phyloP scores from a whole-genome alignment of 2,888 invertebrate species.

The Chouioia cunea region DNA sequence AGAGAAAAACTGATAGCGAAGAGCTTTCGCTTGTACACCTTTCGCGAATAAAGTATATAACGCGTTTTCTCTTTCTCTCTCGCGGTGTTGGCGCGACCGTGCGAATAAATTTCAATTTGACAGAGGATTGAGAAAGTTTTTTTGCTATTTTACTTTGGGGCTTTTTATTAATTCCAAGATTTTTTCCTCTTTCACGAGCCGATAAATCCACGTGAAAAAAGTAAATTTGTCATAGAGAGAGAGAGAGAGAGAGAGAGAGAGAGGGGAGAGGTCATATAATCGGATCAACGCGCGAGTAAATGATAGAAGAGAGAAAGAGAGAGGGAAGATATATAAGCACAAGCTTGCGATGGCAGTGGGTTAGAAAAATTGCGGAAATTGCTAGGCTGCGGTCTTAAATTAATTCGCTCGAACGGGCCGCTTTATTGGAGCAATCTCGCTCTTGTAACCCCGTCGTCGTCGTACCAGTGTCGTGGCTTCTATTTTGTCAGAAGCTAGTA shows the following conservation, averaged over 20 bases:
- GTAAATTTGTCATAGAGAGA: slow-evolving; percentile 16
- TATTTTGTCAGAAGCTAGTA: background rate
- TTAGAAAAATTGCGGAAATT: slow-evolving; percentile 60
- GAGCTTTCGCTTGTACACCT: slow-evolving; percentile 32
- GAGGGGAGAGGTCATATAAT: slow-evolving; percentile 51
- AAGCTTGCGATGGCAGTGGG: slow-evolving; percentile 31
- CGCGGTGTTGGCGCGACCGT: slow-evolving; percentile 23
- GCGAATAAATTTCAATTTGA: slow-evolving; percentile 43
- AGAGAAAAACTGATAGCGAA: slow-evolving; percentile 16
- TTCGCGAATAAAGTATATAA: slow-evolving; percentile 21
- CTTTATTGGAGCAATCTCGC: slow-evolving; percentile 47
- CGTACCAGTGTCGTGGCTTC: background rate
- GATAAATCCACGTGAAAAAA: slow-evolving; percentile 7
- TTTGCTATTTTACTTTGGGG: slow-evolving; percentile 37
- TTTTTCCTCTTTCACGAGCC: slow-evolving; percentile 10
- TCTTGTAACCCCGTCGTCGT: slow-evolving; percentile 43
- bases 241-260: slow-evolving; percentile 5
- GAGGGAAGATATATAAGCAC: background rate
- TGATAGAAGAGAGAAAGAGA: too few species aligned
- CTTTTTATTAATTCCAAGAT: slow-evolving; percentile 46
- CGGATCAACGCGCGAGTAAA: slow-evolving; percentile 50
- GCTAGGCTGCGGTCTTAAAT: slow-evolving; percentile 59
- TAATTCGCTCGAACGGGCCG: slow-evolving; percentile 57
- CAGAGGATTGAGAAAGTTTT: slow-evolving; percentile 42
- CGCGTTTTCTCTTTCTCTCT: too few species aligned